Conservation (phyloP, 1,140 invertebrate genomes). For the Linepithema humile region DNA sequence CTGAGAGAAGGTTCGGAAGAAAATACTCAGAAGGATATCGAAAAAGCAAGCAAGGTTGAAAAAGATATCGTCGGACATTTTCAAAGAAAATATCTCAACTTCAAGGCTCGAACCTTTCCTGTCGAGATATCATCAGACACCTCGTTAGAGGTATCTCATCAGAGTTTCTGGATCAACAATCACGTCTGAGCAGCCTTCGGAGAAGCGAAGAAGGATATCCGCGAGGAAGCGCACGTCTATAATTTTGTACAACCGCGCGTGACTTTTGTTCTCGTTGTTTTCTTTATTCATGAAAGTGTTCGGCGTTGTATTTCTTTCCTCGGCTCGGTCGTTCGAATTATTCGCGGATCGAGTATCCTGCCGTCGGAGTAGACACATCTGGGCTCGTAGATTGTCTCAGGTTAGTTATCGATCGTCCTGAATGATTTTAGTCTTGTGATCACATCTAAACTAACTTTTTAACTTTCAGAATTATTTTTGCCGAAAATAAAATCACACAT, state of each 20-base stretch:
- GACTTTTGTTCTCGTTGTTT: neutral
- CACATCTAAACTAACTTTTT: neutral
- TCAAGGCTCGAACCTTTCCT: constrained; percentile 27
- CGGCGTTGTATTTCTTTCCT: neutral
- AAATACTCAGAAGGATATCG: neutral
- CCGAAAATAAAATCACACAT: neutral
- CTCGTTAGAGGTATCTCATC: neutral
- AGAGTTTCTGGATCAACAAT: constrained; percentile 33
- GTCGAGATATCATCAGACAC: constrained; percentile 35
- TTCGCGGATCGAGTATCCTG: neutral
- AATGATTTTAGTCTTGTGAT: neutral
- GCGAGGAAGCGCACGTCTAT: neutral
- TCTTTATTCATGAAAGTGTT: constrained; percentile 15
- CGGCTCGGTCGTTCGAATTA: neutral
- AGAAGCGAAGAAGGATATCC: neutral
- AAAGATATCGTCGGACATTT: neutral
- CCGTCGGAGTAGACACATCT: neutral
- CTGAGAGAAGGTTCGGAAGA: too few species aligned
- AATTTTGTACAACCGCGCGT: neutral
- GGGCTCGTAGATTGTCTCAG: neutral
- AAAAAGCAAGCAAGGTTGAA: neutral
- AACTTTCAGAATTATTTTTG: neutral
- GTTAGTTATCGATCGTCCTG: neutral
- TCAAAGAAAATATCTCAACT: constrained; percentile 1
- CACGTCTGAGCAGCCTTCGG: constrained; percentile 5